Percentiles rank a stretch among this genome's conserved stretches.
These are phyloP conservation scores for Mimumesa dahlbomi DNA, from an alignment of 2,888 invertebrate genomes.

Conservation along the genomic window DNA sequence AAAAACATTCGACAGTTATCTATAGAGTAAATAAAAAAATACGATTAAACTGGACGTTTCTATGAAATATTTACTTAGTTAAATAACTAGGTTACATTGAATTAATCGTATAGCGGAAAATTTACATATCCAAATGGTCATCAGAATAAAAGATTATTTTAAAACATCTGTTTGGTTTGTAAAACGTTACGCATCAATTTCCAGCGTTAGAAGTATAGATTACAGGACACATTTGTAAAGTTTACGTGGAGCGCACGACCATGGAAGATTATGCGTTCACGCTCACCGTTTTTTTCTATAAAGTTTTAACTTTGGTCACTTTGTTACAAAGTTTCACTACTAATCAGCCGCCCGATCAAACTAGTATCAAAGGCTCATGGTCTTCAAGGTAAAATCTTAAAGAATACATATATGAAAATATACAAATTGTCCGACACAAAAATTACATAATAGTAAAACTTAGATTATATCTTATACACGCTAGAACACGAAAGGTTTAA, in stretches of 20 bases:
- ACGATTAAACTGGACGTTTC: slow-evolving; percentile 50
- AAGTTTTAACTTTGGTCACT: slow-evolving; percentile 70
- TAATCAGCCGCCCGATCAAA: slow-evolving; percentile 47
- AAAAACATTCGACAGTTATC: slow-evolving; percentile 18
- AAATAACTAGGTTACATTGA: slow-evolving; percentile 72
- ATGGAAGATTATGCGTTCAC: slow-evolving; percentile 51
- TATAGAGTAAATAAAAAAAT: slow-evolving; percentile 22
- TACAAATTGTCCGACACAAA: slow-evolving; percentile 58
- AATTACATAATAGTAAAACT: slow-evolving; percentile 56
- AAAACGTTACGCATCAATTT: slow-evolving; percentile 45
- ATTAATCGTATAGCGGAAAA: slow-evolving; percentile 67
- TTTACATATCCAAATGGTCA: slow-evolving; percentile 65
- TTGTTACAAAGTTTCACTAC: slow-evolving; percentile 66
- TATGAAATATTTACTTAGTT: slow-evolving; percentile 73
- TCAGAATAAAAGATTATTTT: slow-evolving; percentile 56
- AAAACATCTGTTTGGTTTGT: slow-evolving; percentile 24
- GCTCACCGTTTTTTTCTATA: slow-evolving; percentile 56
- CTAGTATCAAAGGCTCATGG: slow-evolving; percentile 47
- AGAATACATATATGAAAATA: slow-evolving; percentile 59
- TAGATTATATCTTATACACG: slow-evolving; percentile 49
- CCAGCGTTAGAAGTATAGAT: slow-evolving; percentile 35
- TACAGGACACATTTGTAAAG: slow-evolving; percentile 37
- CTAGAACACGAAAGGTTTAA: slow-evolving; percentile 51
- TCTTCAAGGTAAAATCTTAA: slow-evolving; percentile 42
- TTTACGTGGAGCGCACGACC: slow-evolving; percentile 38